Percentiles rank a stretch among this genome's conserved stretches.
These are phyloP conservation scores for Pollenia labialis DNA, from an alignment of 2,888 invertebrate species.

Conservation along the genomic window DNA sequence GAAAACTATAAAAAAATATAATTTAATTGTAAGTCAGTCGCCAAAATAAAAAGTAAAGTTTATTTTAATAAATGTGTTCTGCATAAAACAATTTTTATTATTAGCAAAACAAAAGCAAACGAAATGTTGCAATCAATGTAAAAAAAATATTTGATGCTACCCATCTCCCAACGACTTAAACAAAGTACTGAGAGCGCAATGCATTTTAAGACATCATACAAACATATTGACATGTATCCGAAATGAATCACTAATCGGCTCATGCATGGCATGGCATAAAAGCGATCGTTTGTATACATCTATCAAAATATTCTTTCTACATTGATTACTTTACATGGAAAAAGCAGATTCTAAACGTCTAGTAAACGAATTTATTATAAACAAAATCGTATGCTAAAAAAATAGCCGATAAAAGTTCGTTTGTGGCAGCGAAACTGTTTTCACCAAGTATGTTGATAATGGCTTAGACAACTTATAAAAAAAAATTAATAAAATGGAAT, in stretches of 20 bases:
- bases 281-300: neutral
- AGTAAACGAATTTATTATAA: too few relatives aligned
- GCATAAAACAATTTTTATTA: slow-evolving; percentile 65
- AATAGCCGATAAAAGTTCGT: neutral
- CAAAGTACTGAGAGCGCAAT: neutral
- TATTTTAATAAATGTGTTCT: slow-evolving; percentile 73
- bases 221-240: neutral
- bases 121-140: slow-evolving; percentile 55
- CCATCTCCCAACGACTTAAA: neutral
- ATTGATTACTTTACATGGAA: neutral
- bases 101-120: slow-evolving; percentile 53
- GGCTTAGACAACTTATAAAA: slow-evolving; percentile 46
- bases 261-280: neutral
- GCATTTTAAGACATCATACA: neutral
- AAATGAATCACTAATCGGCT: neutral
- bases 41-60: slow-evolving; percentile 48
- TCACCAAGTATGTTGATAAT: neutral
- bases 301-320: slow-evolving; percentile 14
- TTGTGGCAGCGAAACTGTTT: neutral
- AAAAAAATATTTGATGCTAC: neutral
- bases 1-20: slow-evolving; percentile 45
- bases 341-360: too few relatives aligned
- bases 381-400: neutral
- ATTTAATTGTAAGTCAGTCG: slow-evolving; percentile 47
- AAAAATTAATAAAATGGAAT: slow-evolving; percentile 68